A percentile compares a stretch with the other conserved stretches of the same genome.
These are phyloP conservation scores for Drosophila mulleri DNA, from an alignment of 2,888 invertebrate species.

Conservation along the genomic window DNA sequence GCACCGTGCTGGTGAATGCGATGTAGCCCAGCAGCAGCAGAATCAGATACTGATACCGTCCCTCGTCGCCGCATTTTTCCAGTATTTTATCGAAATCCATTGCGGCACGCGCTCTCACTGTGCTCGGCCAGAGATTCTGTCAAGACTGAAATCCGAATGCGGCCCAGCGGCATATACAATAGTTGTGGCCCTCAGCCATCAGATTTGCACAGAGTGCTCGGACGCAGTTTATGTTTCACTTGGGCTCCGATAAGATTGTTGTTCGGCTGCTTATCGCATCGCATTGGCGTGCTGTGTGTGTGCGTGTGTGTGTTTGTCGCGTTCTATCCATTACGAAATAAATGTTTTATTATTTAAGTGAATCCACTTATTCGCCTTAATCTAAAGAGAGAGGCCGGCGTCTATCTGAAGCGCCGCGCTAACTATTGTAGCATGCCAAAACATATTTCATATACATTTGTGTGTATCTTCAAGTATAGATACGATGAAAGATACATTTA, in stretches of 20 bases:
- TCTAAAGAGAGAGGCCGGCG: conserved; percentile 58
- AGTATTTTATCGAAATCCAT: conserved; percentile 86
- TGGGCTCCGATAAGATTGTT: conserved; percentile 63
- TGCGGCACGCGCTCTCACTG: conserved; percentile 24
- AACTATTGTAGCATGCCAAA: conserved; percentile 8
- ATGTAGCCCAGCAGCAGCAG: conserved; percentile 86
- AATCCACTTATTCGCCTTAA: conserved; percentile 62
- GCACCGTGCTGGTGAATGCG: conserved; percentile 86
- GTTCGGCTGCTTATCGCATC: conserved; percentile 56
- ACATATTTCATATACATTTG: not conserved
- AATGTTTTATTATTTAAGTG: conserved; percentile 74
- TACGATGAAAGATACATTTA: not conserved
- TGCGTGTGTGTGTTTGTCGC: conserved; percentile 5
- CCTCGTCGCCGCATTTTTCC: conserved; percentile 86
- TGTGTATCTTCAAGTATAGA: not conserved
- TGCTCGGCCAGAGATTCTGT: conserved; percentile 64
- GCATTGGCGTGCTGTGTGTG: conserved; percentile 27
- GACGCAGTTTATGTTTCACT: conserved; percentile 22
- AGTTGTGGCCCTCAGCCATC: conserved; percentile 12
- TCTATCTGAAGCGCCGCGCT: conserved; percentile 29
- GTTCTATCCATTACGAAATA: conserved; percentile 42
- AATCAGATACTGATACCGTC: conserved; percentile 86
- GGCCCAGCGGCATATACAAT: conserved; percentile 1
- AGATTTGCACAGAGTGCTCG: conserved; percentile 41
- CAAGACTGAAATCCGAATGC: conserved; percentile 50